Percentiles rank a stretch among this genome's conserved stretches.
These are phyloP conservation scores for Leucopternis melanops DNA, from an alignment of 2,113 vertebrate genomes.

Conservation along the genomic window DNA sequence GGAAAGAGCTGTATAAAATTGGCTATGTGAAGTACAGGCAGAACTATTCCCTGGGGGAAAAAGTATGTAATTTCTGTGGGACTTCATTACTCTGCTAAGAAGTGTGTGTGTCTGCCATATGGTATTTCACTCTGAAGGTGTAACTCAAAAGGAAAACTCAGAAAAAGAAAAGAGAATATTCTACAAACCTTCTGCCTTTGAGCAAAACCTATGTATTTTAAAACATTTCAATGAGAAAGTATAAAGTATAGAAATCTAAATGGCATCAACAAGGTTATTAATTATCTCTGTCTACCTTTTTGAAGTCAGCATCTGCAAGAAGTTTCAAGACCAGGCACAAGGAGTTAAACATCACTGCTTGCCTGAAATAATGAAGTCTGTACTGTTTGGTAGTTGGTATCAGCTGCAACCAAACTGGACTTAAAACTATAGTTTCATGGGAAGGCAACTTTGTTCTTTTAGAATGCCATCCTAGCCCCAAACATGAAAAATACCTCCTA, in stretches of 20 bases:
- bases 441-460: neutral
- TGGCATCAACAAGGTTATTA: neutral
- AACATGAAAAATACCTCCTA: neutral
- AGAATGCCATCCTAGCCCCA: neutral
- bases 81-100: constrained; percentile 57
- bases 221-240: neutral
- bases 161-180: neutral
- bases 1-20: constrained; percentile 30
- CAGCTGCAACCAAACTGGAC: neutral
- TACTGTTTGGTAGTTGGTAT: neutral
- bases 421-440: neutral
- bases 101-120: constrained; percentile 52
- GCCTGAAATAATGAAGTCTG: neutral
- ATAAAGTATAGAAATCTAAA: neutral
- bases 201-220: constrained; percentile 9
- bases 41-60: constrained; percentile 8
- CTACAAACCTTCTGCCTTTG: neutral
- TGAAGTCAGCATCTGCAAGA: neutral
- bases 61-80: constrained; percentile 41
- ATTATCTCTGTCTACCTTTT: neutral
- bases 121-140: constrained; percentile 62
- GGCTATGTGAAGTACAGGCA: constrained; percentile 13
- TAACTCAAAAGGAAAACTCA: constrained; percentile 34
- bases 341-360: neutral
- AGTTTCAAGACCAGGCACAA: neutral